Percentiles rank a stretch among this genome's conserved stretches.
These are phyloP conservation scores for Oceanites oceanicus DNA, from an alignment of 2,113 vertebrate species.

Conservation along the genomic window DNA sequence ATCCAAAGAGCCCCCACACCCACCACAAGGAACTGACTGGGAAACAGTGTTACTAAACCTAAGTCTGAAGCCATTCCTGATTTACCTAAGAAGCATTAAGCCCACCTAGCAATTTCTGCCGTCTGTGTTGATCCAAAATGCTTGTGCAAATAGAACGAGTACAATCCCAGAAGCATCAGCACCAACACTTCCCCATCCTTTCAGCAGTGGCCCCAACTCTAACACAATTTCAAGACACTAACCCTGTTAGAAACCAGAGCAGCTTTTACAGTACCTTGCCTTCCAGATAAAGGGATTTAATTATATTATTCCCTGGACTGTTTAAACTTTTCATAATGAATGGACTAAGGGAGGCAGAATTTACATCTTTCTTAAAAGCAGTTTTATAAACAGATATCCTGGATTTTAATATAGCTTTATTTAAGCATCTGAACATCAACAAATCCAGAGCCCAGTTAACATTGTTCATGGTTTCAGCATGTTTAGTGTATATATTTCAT, in stretches of 20 bases:
- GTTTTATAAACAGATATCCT: slow-evolving; percentile 39
- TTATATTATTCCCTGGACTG: neutral
- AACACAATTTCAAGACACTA: neutral
- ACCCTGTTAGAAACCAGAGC: neutral
- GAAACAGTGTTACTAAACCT: neutral
- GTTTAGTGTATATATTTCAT: slow-evolving; percentile 63
- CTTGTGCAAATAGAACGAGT: neutral
- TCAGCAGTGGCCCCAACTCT: neutral
- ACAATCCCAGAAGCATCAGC: neutral
- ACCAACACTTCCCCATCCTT: neutral
- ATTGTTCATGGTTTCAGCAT: slow-evolving; percentile 57
- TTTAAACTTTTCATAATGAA: neutral
- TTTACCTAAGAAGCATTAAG: neutral
- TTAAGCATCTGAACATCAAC: slow-evolving; percentile 69
- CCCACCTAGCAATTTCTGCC: neutral
- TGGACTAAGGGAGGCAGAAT: neutral
- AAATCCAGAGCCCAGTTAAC: slow-evolving; percentile 70
- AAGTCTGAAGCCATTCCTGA: neutral
- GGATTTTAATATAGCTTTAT: slow-evolving; percentile 73
- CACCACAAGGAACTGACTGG: neutral
- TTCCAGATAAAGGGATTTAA: slow-evolving; percentile 4
- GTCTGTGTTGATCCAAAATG: neutral
- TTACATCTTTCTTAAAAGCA: slow-evolving; percentile 45
- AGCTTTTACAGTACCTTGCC: slow-evolving; percentile 9
- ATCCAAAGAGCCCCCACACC: neutral